Evolutionary conservation across 2,888 invertebrate species (phyloP), one percentile per base, ranked within the genome.

Genomic region (Mythimna pallens): DNA sequence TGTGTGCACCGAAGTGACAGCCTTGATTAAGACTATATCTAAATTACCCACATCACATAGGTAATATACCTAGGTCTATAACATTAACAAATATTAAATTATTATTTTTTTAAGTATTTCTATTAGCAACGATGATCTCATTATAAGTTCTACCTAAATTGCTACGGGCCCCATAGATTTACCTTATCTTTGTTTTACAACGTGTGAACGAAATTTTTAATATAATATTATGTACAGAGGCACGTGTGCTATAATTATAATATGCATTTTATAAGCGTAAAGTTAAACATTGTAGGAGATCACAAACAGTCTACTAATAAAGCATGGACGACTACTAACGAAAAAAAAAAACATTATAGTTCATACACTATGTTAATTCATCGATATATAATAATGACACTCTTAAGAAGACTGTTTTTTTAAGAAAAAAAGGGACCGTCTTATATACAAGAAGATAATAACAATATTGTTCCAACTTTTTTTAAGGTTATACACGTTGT

Each of bases 151-250:
- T 12, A 64, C n/a, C 30, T 17, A 17, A 73, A 34, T n/a, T 25
- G 14, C 22, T n/a, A 17, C 1, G 7, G 52, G n/a, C 34, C n/a
- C 34, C 22, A 30, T 6, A 40, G 22, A 73, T 73, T 69, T 47
- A 55, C 64, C 69, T 70, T 78, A 81, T 78, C 78, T 63, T 68
- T 69, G 68, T 73, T 68, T 68, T 47, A 62, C 36, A 63, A 43
- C 52, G 52, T 62, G 14, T 36, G 58, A 55, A 36, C n/a, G 43
- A 8, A 17, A 25, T 3, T 61, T 40, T 22, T 34, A 43, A 75
- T 50, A 62, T 40, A 62, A 43, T 58, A n/a, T 67, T 73, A 68
- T 74, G 74, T 22, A 75, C 68, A 25, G 50, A 68, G 50, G 57
- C n/a, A 62, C 20, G 43, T 61, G 1, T 30, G 25, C 12, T 57